Percentiles rank a stretch among this genome's conserved stretches.
These are phyloP conservation scores for Artemia sinica DNA, from an alignment of 2,888 invertebrate genomes.

Conservation along the genomic window DNA sequence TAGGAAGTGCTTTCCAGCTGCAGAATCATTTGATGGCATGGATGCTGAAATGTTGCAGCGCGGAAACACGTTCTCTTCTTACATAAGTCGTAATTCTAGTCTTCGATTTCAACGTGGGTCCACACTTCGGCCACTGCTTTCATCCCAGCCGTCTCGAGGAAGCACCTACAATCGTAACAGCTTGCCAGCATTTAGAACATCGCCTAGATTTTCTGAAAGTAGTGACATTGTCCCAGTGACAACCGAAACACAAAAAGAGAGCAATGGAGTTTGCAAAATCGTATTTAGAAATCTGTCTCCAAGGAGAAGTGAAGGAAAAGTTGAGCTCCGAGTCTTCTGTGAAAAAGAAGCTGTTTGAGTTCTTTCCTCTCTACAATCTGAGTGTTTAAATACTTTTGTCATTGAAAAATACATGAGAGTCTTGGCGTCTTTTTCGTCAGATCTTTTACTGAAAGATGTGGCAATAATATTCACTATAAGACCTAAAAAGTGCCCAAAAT, in stretches of 20 bases:
- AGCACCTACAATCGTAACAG: neutral
- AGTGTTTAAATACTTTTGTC: too few species aligned
- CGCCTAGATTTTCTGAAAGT: neutral
- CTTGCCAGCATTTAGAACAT: neutral
- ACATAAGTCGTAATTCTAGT: neutral
- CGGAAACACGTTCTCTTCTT: neutral
- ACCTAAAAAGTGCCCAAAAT: too few species aligned
- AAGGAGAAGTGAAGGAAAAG: slow-evolving; percentile 1
- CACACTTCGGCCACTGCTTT: slow-evolving; percentile 1
- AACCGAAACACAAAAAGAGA: too few species aligned
- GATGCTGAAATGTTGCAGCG: slow-evolving; percentile 13
- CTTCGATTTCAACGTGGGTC: slow-evolving; percentile 6
- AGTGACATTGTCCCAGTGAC: neutral
- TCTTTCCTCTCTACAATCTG: too few species aligned
- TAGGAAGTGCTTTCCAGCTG: neutral
- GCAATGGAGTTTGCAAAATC: too few species aligned
- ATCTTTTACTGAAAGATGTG: too few species aligned
- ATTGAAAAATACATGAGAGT: too few species aligned
- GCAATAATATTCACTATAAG: too few species aligned
- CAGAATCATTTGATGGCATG: slow-evolving; percentile 1
- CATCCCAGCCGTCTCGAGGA: neutral
- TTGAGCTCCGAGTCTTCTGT: neutral
- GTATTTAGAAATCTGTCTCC: too few species aligned
- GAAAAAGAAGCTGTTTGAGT: neutral
- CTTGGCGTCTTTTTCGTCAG: too few species aligned